phyloP scores from a whole-genome alignment of 1,140 invertebrate species.

The Scylla paramamosain region DNA sequence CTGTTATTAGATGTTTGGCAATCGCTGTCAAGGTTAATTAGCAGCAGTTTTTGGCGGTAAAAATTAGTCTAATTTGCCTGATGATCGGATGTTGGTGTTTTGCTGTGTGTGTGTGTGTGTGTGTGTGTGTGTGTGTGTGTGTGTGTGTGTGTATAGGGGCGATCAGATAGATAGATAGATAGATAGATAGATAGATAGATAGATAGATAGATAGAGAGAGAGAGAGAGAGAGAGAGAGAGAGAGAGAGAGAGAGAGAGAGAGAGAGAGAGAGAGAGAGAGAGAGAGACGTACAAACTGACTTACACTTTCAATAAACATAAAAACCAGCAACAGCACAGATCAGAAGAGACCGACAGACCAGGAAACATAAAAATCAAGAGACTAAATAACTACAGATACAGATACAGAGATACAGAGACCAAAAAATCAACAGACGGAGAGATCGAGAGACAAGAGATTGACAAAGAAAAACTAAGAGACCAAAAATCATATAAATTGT shows the following conservation, averaged over 20 bases:
- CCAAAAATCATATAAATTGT: too few species aligned
- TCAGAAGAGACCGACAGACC: not conserved
- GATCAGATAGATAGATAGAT: not conserved
- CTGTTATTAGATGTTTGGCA: slow-evolving; percentile 6
- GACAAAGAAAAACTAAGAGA: not conserved
- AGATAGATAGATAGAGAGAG: not conserved
- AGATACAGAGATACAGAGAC: not conserved
- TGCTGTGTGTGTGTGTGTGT: not conserved
- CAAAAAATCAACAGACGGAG: not conserved
- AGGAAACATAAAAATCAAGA: not conserved
- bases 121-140: not conserved
- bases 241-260: not conserved
- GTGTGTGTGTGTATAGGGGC: not conserved
- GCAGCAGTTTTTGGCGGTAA: not conserved
- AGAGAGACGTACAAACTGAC: too few species aligned
- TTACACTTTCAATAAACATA: too few species aligned
- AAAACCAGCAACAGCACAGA: too few species aligned
- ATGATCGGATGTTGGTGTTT: not conserved
- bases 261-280: too few species aligned
- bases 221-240: not conserved
- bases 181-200: not conserved
- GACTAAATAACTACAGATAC: not conserved
- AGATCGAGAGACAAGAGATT: not conserved
- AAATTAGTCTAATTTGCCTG: not conserved
- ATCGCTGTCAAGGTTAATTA: not conserved